These are phyloP conservation scores for Nycticorax nycticorax DNA, from an alignment of 2,113 vertebrate genomes.

Conservation along the genomic window DNA sequence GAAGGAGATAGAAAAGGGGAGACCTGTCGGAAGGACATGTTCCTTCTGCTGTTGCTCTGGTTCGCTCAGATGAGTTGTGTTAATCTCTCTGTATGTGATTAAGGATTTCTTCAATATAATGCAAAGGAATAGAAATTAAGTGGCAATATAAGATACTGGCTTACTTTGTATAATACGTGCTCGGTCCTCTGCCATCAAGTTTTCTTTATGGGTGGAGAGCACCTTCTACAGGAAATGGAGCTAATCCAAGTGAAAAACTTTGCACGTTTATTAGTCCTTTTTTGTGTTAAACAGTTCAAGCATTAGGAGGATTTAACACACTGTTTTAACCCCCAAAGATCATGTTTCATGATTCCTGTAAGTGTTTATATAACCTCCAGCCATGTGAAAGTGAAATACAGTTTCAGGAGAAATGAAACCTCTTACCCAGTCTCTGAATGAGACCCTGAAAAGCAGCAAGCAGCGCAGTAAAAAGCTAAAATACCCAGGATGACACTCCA, in stretches of 20 bases:
- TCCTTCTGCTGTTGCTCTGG: neutral
- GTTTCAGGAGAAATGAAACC: slow-evolving; percentile 32
- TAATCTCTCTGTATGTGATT: neutral
- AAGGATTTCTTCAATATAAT: neutral
- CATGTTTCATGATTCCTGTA: slow-evolving; percentile 64
- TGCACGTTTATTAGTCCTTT: slow-evolving; percentile 44
- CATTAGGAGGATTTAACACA: slow-evolving; percentile 63
- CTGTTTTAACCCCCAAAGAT: slow-evolving; percentile 63
- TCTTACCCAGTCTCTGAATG: neutral
- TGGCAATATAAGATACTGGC: neutral
- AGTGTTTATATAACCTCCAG: slow-evolving; percentile 72
- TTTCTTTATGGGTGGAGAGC: slow-evolving; percentile 73
- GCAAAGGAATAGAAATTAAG: neutral
- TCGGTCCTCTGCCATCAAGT: slow-evolving; percentile 40
- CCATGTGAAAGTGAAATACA: slow-evolving; percentile 49
- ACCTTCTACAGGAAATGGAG: slow-evolving; percentile 71
- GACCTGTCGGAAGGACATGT: neutral
- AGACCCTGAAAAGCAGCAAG: slow-evolving; percentile 22
- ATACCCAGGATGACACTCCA: neutral
- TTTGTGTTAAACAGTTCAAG: slow-evolving; percentile 63
- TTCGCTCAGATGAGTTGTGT: neutral
- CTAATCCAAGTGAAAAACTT: slow-evolving; percentile 61
- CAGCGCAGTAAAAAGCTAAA: slow-evolving; percentile 27
- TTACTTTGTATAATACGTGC: neutral
- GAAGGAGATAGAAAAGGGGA: neutral